These are phyloP conservation scores for Hemiprocne comata DNA, from an alignment of 2,113 vertebrate genomes.

Conservation along the genomic window DNA sequence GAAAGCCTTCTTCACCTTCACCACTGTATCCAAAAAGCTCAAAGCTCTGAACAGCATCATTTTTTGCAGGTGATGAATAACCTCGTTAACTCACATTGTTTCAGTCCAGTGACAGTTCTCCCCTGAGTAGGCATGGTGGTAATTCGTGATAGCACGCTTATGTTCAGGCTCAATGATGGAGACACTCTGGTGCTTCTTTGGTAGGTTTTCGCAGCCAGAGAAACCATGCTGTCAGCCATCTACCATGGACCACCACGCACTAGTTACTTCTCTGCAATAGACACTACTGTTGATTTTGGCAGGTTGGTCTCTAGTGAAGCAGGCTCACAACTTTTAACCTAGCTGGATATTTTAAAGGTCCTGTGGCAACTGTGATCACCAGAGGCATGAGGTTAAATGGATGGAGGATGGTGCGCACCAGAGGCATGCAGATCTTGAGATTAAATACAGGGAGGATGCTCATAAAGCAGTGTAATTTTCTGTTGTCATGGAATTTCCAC, in stretches of 20 bases:
- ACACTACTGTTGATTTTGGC: neutral
- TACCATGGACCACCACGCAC: neutral
- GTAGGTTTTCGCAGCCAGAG: neutral
- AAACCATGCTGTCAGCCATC: accelerated
- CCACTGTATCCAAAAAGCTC: slow-evolving; percentile 41
- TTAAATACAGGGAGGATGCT: neutral
- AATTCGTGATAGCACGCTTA: accelerated
- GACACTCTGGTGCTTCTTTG: neutral
- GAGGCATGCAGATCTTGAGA: neutral
- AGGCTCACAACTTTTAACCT: neutral
- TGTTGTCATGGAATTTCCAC: neutral
- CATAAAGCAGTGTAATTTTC: neutral
- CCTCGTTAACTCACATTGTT: slow-evolving; percentile 47
- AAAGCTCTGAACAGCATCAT: neutral
- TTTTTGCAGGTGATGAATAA: slow-evolving; percentile 53
- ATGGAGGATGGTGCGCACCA: neutral
- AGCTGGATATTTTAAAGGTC: neutral
- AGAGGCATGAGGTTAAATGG: neutral
- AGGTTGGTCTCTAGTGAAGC: neutral
- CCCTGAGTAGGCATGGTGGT: neutral
- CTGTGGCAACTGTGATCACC: neutral
- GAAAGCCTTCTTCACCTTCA: slow-evolving; percentile 49
- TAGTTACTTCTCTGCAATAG: neutral
- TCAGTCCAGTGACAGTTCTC: neutral
- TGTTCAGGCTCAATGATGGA: neutral